Evolutionary conservation across 2,888 invertebrate species (phyloP), one percentile per base, ranked within the genome.

Genomic region (Polia nebulosa): DNA sequence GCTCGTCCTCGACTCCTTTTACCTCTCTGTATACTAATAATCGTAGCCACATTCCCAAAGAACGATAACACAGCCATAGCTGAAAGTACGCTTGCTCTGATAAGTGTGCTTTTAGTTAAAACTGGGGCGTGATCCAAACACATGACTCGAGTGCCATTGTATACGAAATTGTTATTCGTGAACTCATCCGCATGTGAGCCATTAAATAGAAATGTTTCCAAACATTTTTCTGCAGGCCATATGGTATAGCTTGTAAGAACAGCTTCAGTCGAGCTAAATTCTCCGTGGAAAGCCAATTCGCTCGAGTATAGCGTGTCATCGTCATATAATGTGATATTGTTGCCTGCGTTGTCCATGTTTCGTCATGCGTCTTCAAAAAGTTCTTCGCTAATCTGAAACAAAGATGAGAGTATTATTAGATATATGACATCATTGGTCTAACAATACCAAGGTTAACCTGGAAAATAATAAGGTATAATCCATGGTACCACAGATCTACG

Each of bases 41-140:
- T 97, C 1, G 98, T 98, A 5, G 97, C 97, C 29, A 97, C 91
- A 90, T 98, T 98, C 22, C 97, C 98, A 56, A 97, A 89, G 29
- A 98, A 94, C 0, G 98, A 98, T 67, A 98, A 91, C 2, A 97
- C 84, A 1, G 98, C 97, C 96, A 98, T 97, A 11, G 97, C 95
- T 0, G 96, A 95, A 15, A 98, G 93, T 0, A 98, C 96, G 72
- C 97, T 96, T 0, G 97, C 97, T 86, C 97, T 97, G 22, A 97
- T 95, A 74, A 97, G 89, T 0, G 97, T 96, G 17, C 96, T 96
- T 58, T 95, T 96, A 8, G 97, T 97, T 34, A 98, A 92, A 60
- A 95, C 93, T 0, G 98, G 98, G 0, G 98, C 97, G 85, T 97
- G 97, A 51, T 96, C 96, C 69, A 96, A 89, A 80, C 96, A 96